These are phyloP conservation scores for Nanger granti DNA, from an alignment of 2,113 vertebrate genomes.

Conservation along the genomic window DNA sequence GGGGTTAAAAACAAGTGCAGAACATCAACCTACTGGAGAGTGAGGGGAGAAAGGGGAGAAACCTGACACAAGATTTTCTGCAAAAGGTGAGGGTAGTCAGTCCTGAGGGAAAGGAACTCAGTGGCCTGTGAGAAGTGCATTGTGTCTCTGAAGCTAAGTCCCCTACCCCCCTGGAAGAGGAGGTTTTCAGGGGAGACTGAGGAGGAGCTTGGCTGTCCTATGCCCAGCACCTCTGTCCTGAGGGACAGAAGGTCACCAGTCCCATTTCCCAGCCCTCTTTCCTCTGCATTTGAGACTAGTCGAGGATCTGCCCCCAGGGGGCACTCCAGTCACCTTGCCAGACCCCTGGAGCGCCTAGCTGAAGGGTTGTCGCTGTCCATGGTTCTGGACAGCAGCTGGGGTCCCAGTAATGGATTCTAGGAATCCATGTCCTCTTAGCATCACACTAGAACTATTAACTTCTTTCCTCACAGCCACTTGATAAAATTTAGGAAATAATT, in stretches of 20 bases:
- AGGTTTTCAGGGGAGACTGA: background rate
- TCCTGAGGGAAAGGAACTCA: background rate
- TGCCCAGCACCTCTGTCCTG: background rate
- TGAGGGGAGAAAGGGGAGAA: background rate
- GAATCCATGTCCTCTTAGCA: background rate
- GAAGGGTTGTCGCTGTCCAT: background rate
- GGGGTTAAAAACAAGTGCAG: background rate
- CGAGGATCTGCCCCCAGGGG: background rate
- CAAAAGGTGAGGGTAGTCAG: background rate
- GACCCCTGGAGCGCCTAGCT: fast-evolving
- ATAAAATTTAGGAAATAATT: background rate
- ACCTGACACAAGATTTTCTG: background rate
- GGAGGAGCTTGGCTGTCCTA: background rate
- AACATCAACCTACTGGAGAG: background rate
- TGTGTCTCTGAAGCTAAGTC: background rate
- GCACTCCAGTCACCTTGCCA: background rate
- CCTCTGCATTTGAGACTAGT: background rate
- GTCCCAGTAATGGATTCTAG: background rate
- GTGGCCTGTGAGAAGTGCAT: background rate
- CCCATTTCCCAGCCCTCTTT: background rate
- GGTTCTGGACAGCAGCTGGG: background rate
- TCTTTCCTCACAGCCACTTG: background rate
- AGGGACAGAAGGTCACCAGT: background rate
- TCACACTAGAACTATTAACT: background rate
- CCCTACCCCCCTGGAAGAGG: background rate